phyloP scores from a whole-genome alignment of 1,140 invertebrate genomes.

The Ceratina australensis region DNA sequence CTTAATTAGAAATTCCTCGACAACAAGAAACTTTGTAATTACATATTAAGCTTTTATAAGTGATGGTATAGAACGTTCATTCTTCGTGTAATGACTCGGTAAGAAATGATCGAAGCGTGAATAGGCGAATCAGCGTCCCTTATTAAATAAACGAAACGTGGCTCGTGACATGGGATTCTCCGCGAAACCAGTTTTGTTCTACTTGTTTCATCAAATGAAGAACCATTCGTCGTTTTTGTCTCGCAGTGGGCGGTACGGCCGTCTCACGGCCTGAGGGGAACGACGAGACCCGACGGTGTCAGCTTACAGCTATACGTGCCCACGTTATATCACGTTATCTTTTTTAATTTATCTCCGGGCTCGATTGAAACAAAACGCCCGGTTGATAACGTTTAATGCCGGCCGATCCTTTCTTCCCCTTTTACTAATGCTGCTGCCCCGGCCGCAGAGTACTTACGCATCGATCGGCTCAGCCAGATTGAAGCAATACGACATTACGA shows the following conservation, averaged over 20 bases:
- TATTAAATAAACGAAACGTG: constrained; percentile 14
- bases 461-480: constrained; percentile 25
- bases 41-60: neutral
- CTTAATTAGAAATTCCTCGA: neutral
- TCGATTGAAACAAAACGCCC: constrained; percentile 4
- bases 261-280: constrained; percentile 49
- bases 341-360: constrained; percentile 42
- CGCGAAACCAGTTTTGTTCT: constrained; percentile 44
- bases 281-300: constrained; percentile 60
- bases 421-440: too few relatives aligned
- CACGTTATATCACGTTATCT: constrained; percentile 46
- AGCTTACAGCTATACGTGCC: constrained; percentile 58
- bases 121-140: constrained; percentile 7
- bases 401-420: neutral
- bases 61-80: neutral
- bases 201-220: constrained; percentile 47
- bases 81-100: neutral
- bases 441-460: neutral
- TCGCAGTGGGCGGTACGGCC: constrained; percentile 58
- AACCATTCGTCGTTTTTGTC: constrained; percentile 60
- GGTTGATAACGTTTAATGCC: constrained; percentile 16
- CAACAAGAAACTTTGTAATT: neutral
- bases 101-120: constrained; percentile 14
- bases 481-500: neutral
- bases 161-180: constrained; percentile 50